A percentile compares a stretch with the other conserved stretches of the same genome.
Conservation (phyloP, 2,797 vertebrate genomes). For the Euthynnus affinis region DNA sequence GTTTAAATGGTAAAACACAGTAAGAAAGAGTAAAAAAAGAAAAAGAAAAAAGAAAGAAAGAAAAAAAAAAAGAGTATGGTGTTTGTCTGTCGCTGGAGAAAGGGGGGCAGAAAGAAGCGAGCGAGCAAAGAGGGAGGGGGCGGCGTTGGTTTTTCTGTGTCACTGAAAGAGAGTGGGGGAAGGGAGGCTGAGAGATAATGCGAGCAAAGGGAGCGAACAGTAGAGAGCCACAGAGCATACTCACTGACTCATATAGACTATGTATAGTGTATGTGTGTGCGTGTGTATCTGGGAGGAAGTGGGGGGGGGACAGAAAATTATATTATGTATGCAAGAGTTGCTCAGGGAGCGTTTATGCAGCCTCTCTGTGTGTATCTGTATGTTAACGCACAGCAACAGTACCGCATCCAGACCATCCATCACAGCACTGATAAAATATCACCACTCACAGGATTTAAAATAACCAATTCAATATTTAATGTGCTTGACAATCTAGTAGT, state of each 20-base stretch:
- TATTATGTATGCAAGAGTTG: conserved; percentile 81
- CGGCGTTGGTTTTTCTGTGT: conserved; percentile 86
- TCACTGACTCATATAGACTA: conserved; percentile 79
- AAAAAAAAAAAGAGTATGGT: conserved; percentile 58
- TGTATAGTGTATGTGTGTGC: conserved; percentile 52
- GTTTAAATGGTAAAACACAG: conserved; percentile 42
- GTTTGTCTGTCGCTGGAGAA: conserved; percentile 74
- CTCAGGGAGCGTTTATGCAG: conserved; percentile 58
- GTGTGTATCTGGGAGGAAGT: conserved; percentile 63
- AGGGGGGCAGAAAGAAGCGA: conserved; percentile 60
- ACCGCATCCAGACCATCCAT: conserved; percentile 55
- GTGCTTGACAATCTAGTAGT: conserved; percentile 25
- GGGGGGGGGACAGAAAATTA: conserved; percentile 64
- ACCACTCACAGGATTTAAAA: conserved; percentile 63
- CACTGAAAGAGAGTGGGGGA: conserved; percentile 86
- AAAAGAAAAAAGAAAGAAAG: conserved; percentile 48
- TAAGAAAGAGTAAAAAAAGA: conserved; percentile 29
- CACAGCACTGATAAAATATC: conserved; percentile 55
- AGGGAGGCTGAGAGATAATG: conserved; percentile 81
- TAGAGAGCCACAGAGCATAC: conserved; percentile 67
- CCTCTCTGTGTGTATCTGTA: conserved; percentile 38
- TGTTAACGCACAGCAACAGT: conserved; percentile 39
- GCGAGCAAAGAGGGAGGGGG: conserved; percentile 67
- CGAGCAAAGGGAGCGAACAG: conserved; percentile 76
- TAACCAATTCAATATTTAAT: conserved; percentile 74